These are phyloP conservation scores for Myotis davidii DNA, from an alignment of 2,113 vertebrate species.

Conservation along the genomic window DNA sequence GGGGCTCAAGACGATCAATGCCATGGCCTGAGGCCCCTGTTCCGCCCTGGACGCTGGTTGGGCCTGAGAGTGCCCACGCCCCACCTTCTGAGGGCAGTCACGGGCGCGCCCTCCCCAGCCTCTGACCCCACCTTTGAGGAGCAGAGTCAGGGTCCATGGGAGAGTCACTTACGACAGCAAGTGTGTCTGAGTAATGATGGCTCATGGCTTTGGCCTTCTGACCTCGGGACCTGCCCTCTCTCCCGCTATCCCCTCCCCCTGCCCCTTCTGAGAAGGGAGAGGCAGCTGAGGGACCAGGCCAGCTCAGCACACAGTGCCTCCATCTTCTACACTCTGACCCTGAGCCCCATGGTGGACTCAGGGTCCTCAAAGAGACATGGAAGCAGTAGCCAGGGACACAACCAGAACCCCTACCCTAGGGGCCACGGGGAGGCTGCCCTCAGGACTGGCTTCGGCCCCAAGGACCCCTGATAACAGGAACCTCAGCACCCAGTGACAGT, in stretches of 20 bases:
- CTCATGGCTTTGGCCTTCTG: not conserved
- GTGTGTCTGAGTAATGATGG: not conserved
- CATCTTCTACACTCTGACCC: not conserved
- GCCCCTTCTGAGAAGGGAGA: not conserved
- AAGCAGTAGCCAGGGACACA: not conserved
- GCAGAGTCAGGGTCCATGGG: too few species aligned
- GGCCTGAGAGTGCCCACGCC: not conserved
- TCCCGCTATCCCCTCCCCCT: not conserved
- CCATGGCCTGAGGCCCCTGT: too few species aligned
- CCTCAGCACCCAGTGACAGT: not conserved
- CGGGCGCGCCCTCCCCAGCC: not conserved
- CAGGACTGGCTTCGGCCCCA: not conserved
- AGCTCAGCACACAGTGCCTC: not conserved
- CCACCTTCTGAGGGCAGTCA: not conserved
- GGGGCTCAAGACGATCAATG: fast-evolving
- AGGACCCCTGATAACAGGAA: not conserved
- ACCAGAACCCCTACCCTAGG: too few species aligned
- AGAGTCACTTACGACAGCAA: not conserved
- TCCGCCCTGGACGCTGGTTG: fast-evolving
- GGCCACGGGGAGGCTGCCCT: fast-evolving
- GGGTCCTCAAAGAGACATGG: not conserved
- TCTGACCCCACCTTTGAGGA: not conserved
- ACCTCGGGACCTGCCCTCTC: not conserved
- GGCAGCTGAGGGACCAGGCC: not conserved
- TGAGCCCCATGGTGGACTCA: not conserved